Evolutionary conservation across 2,797 vertebrate species (phyloP), one percentile per base, ranked within the genome.

Genomic region (Luscinia luscinia): DNA sequence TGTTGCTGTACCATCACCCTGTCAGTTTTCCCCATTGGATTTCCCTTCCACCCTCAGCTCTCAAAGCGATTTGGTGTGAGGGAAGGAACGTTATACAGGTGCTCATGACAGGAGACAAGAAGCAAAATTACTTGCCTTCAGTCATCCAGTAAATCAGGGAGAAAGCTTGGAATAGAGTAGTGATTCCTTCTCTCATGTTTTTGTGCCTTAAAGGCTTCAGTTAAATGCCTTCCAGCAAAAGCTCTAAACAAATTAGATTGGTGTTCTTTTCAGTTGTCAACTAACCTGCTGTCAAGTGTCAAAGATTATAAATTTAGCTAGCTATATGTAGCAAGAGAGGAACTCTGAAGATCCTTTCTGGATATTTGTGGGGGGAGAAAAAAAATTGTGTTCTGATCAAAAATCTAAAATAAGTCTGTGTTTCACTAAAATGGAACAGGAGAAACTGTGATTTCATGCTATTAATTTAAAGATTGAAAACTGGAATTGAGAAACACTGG

Each of bases 241-340:
- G 18, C 32, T 93, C 68, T 93, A 61, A 92, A 86, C 80, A 94
- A 84, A 92, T 92, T 38, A 91, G 36, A 58, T 55, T 52, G 81
- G 16, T 86, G 26, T 67, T 94, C 48, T 54, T 30, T 76, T 92
- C 49, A 73, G 48, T 74, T 87, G 59, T 89, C 67, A 70, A 6
- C 52, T 74, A 84, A 87, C 22, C 27, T 1, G 2, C 55, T 64
- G 19, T 28, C 32, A 69, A 70, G 30, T 91, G 38, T 70, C 38
- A 73, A 63, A 84, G 36, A 43, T 91, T 76, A 79, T 66, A 75
- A 77, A 86, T 78, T 66, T 74, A 87, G 21, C 11, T 57, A 63
- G 38, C 21, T 34, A 17, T 70, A 32, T 17, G 22, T 45, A 51
- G 38, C 30, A 86, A 45, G 62, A 76, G 32, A 59, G 34, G 15